Conservation (phyloP, 2,113 vertebrate genomes). For the Brachionichthys hirsutus region DNA sequence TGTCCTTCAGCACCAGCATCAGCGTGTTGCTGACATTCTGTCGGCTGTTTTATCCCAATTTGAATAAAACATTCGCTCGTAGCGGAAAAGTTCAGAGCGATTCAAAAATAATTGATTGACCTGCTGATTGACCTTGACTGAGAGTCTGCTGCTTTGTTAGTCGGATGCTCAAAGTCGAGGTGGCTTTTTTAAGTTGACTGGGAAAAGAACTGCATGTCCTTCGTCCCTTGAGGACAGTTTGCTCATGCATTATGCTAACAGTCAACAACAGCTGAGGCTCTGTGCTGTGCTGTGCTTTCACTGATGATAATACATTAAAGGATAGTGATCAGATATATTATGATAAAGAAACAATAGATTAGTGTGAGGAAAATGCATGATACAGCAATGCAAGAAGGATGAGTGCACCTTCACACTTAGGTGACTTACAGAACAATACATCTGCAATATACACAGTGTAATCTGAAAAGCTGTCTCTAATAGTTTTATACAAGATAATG, state of each 20-base stretch:
- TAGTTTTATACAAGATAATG: conserved; percentile 3
- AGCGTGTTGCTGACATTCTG: neutral
- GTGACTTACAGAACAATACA: too few relatives aligned
- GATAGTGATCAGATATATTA: too few relatives aligned
- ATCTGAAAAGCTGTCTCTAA: neutral
- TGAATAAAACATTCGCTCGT: too few relatives aligned
- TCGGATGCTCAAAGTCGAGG: neutral
- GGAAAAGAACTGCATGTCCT: too few relatives aligned
- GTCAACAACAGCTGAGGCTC: conserved; percentile 22
- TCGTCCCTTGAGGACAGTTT: conserved; percentile 5
- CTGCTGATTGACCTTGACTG: conserved; percentile 8
- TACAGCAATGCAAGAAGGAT: too few relatives aligned
- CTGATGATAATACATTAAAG: too few relatives aligned
- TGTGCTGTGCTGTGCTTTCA: neutral
- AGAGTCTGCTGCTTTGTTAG: neutral
- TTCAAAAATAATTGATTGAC: conserved; percentile 7
- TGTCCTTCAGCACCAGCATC: conserved; percentile 20
- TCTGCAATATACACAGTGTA: too few relatives aligned
- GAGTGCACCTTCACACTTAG: too few relatives aligned
- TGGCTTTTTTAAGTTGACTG: neutral
- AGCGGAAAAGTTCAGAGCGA: neutral
- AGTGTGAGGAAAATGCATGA: too few relatives aligned
- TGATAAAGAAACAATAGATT: too few relatives aligned
- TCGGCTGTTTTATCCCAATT: too few relatives aligned
- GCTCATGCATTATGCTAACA: neutral